Percentiles rank a stretch among this genome's conserved stretches.
These are phyloP conservation scores for Galagoides demidoff DNA, from an alignment of 2,797 vertebrate species.

Conservation along the genomic window DNA sequence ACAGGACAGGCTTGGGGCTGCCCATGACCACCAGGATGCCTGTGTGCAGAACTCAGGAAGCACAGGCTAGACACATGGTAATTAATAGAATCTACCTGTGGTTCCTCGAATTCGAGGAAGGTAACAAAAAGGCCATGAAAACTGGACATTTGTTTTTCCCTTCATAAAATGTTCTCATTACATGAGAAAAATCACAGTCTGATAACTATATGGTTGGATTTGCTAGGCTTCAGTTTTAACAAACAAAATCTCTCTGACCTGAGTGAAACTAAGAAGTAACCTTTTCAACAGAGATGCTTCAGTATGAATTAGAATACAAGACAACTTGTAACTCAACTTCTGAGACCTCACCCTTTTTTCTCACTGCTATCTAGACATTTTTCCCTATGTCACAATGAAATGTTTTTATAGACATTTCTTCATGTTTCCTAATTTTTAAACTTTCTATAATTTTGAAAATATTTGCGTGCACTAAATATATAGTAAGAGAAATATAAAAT, in stretches of 20 bases:
- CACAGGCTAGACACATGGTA: not conserved
- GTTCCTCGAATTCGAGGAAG: not conserved
- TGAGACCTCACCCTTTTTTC: not conserved
- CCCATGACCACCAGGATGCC: accelerated
- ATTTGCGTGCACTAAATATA: not conserved
- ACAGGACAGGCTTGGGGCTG: accelerated
- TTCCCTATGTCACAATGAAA: not conserved
- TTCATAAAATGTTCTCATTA: not conserved
- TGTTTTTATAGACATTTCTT: not conserved
- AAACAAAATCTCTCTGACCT: not conserved
- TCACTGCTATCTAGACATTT: not conserved
- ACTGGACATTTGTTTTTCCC: too few relatives aligned
- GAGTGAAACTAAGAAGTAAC: not conserved
- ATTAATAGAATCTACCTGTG: not conserved
- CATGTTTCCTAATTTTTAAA: not conserved
- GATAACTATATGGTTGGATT: not conserved
- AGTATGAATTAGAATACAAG: not conserved
- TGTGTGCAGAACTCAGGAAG: not conserved
- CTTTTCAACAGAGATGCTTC: not conserved
- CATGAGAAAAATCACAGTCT: not conserved
- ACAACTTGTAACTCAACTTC: accelerated
- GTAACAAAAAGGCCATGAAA: not conserved
- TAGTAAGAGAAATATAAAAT: accelerated
- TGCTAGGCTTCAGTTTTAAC: not conserved
- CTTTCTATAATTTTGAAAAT: not conserved